phyloP scores from a whole-genome alignment of 2,113 vertebrate genomes.

The Patagioenas fasciata region DNA sequence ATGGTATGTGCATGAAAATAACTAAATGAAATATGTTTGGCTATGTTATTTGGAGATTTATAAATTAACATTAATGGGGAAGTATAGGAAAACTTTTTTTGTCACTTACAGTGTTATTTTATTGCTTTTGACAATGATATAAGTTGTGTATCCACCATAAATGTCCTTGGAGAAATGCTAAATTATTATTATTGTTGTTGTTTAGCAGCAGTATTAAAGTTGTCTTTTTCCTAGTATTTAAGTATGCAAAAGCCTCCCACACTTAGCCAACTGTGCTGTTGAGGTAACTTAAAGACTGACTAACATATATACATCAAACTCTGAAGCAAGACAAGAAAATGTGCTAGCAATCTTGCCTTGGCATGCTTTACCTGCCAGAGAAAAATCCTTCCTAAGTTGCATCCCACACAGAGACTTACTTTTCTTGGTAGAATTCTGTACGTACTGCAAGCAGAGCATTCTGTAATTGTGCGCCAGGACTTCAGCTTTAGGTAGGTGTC shows the following conservation, averaged over 20 bases:
- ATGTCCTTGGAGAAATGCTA: neutral
- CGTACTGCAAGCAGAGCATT: neutral
- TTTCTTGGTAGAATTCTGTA: constrained; percentile 10
- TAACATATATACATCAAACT: constrained; percentile 27
- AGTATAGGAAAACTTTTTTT: neutral
- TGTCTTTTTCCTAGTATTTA: neutral
- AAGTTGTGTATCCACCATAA: neutral
- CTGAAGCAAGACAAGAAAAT: constrained; percentile 28
- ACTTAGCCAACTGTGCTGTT: neutral
- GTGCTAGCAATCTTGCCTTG: constrained; percentile 13
- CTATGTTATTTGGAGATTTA: neutral
- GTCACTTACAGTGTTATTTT: neutral
- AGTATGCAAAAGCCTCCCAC: constrained; percentile 37
- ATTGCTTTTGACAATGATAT: neutral
- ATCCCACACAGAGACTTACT: constrained; percentile 43
- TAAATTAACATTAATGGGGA: constrained; percentile 1
- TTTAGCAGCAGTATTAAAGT: neutral
- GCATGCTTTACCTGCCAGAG: constrained; percentile 28
- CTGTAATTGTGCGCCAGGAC: neutral
- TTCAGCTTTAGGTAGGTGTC: constrained; percentile 41
- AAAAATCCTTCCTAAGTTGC: constrained; percentile 19
- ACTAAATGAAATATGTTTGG: neutral
- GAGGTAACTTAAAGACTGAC: constrained; percentile 45
- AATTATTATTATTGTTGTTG: constrained; percentile 20
- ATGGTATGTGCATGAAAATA: neutral